phyloP scores from a whole-genome alignment of 1,140 invertebrate genomes.

The Drosophila sp. region DNA sequence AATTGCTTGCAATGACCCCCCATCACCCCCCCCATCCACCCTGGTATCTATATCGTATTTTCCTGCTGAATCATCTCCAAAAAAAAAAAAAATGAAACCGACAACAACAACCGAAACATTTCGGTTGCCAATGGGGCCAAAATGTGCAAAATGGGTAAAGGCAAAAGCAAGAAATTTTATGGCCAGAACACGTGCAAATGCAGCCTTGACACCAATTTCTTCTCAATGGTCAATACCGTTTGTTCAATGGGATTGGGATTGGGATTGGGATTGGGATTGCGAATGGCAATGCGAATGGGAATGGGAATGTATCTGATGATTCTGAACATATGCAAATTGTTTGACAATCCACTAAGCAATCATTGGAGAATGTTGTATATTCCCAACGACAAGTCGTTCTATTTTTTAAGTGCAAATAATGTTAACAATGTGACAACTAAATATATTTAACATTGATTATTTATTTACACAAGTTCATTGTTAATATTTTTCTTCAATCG shows the following conservation, averaged over 20 bases:
- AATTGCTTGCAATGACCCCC: conserved; percentile 56
- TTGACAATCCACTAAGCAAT: conserved; percentile 41
- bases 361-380: conserved; percentile 22
- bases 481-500: no score
- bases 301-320: not conserved
- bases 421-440: no score
- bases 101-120: not conserved
- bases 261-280: conserved; percentile 1
- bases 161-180: conserved; percentile 46
- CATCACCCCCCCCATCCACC: not conserved
- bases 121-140: conserved; percentile 6
- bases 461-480: no score
- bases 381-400: not conserved
- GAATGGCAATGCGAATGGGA: conserved; percentile 24
- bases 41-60: conserved; percentile 31
- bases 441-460: no score
- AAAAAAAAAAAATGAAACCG: not conserved
- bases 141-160: conserved; percentile 1
- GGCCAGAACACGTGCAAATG: conserved; percentile 59
- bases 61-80: conserved; percentile 9
- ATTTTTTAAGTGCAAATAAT: not conserved
- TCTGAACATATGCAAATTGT: conserved; percentile 56
- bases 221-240: conserved; percentile 13
- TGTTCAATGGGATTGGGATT: conserved; percentile 19
- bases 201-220: conserved; percentile 34